Evolutionary conservation across 2,113 vertebrate genomes (phyloP), one percentile per base, ranked within the genome.

Genomic region (Conger conger): DNA sequence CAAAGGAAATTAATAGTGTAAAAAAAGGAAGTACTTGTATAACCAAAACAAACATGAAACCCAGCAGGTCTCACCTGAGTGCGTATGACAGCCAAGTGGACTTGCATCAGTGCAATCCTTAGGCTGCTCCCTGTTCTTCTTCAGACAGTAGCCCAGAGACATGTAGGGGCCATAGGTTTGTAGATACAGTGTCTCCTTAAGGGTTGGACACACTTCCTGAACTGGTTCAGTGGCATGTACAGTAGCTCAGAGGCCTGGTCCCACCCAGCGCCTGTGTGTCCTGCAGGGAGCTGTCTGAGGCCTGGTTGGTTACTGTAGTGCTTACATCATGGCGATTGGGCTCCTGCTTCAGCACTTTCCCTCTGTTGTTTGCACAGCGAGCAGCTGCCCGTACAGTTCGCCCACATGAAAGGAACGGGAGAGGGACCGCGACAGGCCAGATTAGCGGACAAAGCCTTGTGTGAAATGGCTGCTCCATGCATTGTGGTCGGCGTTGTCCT

Each of bases 271-370:
- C 86, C 85, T 88, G 91, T 89, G 90, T 89, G 90, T 63, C 57
- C 57, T 8, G 8, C 20, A 63, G 57, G 11, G 57, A 63, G 3
- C 57, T 23, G 8, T 63, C 57, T 91, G 91, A 90, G 89, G 81
- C 60, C 38, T 79, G 37, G 9, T 18, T 45, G 88, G 88, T 91
- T 83, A 82, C 87, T 85, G 86, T 90, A 92, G 86, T 92, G 93
- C 91, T 92, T 93, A 92, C 91, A 87, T 92, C 90, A 93, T 92
- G 88, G 85, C 45, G 86, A 90, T 88, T 85, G 86, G 86, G 6
- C 27, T 87, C 88, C 89, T 90, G 88, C 84, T 93, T 94, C 94
- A 96, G 94, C 95, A 93, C 89, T 95, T 94, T 93, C 3, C 33
- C 82, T 38, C 37, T 53, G 79, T 91, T 93, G 92, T 94, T 92